Base-by-base conservation (phyloP, 2,888 invertebrate species). In the Abscondita cerata region DNA sequence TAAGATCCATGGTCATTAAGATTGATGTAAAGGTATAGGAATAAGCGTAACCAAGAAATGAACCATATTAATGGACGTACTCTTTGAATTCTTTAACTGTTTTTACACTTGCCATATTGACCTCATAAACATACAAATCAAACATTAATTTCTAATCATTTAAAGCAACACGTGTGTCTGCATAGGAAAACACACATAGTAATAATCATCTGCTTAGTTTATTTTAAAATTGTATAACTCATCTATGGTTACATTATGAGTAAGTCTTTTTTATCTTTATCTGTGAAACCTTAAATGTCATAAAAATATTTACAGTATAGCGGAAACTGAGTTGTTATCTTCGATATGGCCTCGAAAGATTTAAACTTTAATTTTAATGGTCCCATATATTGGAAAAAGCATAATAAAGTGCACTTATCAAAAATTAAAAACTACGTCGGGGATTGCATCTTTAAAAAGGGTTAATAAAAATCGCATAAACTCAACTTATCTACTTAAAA, bases 391-490 rank as follows among this genome's bases (percentile, higher is more conserved):
- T 66, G 66, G n/a, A 59, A 54, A 48, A 46, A 56, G 61, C 20
- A 67, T 70, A 68, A 72, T 70, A 71, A 70, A 67, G 59, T 66
- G 63, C 65, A 68, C 67, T 72, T 72, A 71, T 72, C 69, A 70
- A 72, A 71, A 71, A 71, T 71, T 72, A 71, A 72, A 71, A 59
- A 54, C 31, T 51, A 19, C 54, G 53, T 25, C 64, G 64, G 60
- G 57, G 64, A 66, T 65, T 69, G 65, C 67, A 70, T 66, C 68
- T 64, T 60, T 55, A 48, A 64, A 62, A 68, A 69, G 70, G 69
- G 68, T 72, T 71, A 69, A 72, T 73, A 72, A 73, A 72, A 72
- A 71, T 70, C 70, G 69, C 72, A 67, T 73, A 73, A 73, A 65
- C 64, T 66, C 53, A 50, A 62, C 65, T 66, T 72, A 70, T 71